These are phyloP conservation scores for Cynopterus sphinx DNA, from an alignment of 2,797 vertebrate species.

Conservation along the genomic window DNA sequence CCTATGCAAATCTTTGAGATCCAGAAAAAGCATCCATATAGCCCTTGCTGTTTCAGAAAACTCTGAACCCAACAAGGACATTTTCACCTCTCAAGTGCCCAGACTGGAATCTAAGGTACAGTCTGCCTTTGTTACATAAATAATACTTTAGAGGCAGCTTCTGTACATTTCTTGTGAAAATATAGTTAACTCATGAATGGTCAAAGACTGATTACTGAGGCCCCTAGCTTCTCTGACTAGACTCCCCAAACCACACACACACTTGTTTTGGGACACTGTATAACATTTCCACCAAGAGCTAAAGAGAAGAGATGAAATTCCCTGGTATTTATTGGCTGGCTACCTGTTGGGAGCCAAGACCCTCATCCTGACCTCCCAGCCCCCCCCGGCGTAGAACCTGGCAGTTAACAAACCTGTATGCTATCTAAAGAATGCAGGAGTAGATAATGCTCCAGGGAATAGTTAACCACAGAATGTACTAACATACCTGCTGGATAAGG, in stretches of 20 bases:
- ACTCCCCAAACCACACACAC: neutral
- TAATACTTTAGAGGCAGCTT: constrained; percentile 3
- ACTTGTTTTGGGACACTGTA: neutral
- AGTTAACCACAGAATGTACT: too few relatives aligned
- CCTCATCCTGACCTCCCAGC: too few relatives aligned
- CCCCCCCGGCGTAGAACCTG: too few relatives aligned
- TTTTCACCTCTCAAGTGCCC: constrained; percentile 10
- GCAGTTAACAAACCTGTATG: too few relatives aligned
- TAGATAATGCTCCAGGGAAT: too few relatives aligned
- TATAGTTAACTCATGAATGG: neutral
- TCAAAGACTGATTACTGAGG: constrained; percentile 35
- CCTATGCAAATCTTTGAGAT: neutral
- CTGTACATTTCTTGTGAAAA: constrained; percentile 1
- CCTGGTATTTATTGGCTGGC: neutral
- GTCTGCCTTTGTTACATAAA: neutral
- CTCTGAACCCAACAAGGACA: neutral
- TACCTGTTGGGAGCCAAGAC: neutral
- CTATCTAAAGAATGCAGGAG: too few relatives aligned
- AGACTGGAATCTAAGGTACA: neutral
- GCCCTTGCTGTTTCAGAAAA: constrained; percentile 20
- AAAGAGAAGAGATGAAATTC: neutral
- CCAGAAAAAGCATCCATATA: constrained; percentile 14
- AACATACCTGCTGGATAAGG: too few relatives aligned
- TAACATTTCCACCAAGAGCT: neutral
- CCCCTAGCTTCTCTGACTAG: neutral